Evolutionary conservation across 1,140 invertebrate genomes (phyloP).

Genomic region (Caenorhabditis briggsae): DNA sequence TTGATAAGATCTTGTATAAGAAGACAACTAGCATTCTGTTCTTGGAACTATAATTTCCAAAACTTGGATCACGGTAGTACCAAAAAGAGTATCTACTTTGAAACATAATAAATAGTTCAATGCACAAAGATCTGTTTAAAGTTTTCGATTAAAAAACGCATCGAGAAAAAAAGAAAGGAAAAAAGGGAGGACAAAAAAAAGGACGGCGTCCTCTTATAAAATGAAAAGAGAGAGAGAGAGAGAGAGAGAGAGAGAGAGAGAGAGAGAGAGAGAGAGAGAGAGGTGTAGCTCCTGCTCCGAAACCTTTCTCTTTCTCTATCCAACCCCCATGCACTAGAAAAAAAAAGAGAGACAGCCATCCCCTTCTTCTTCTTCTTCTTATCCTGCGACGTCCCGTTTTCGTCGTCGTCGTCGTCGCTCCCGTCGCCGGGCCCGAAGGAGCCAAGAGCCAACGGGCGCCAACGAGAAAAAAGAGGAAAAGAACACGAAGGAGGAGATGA

Average conservation of each 20-base stretch:
- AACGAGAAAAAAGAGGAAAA: slow-evolving; percentile 21
- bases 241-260: no score
- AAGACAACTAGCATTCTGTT: no score
- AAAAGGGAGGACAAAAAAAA: slow-evolving; percentile 7
- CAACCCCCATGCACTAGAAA: slow-evolving; percentile 12
- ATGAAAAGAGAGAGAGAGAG: neutral
- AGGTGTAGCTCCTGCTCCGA: neutral
- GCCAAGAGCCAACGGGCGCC: slow-evolving; percentile 49
- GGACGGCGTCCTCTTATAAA: slow-evolving; percentile 19
- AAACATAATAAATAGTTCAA: neutral
- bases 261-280: no score
- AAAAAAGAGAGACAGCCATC: neutral
- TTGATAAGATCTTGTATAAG: neutral
- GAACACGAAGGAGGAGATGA: neutral
- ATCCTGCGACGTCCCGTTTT: neutral
- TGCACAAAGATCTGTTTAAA: slow-evolving; percentile 11
- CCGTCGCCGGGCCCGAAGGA: neutral
- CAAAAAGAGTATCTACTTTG: no score
- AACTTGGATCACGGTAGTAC: no score
- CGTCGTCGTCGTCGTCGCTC: slow-evolving; percentile 11
- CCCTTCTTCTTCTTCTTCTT: neutral
- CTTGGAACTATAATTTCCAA: no score
- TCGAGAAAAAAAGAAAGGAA: slow-evolving; percentile 1
- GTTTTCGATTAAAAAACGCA: neutral
- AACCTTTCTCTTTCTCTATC: neutral